Evolutionary conservation across 2,888 invertebrate species (phyloP).

Genomic region (Nudaria mundana): DNA sequence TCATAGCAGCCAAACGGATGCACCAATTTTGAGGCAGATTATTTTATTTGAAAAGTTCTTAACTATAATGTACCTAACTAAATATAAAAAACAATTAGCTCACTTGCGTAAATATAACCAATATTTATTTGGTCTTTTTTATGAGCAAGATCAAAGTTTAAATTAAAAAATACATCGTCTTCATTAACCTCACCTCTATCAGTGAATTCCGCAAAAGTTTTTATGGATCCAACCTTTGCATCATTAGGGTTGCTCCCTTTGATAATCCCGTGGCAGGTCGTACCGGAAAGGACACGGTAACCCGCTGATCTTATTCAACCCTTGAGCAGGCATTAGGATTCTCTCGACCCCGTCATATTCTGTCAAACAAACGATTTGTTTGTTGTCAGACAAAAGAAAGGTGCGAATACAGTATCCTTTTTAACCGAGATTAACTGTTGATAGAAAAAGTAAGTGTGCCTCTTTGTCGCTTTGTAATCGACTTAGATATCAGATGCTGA

Average conservation of each 20-base stretch:
- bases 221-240: conserved; percentile 50
- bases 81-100: no score
- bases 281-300: conserved; percentile 71
- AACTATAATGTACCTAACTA: no score
- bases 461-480: conserved; percentile 68
- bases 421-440: conserved; percentile 63
- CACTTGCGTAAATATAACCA: no score
- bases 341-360: conserved; percentile 64
- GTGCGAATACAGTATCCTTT: conserved; percentile 58
- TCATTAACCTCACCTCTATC: conserved; percentile 23
- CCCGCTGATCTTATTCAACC: conserved; percentile 73
- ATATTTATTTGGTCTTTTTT: no score
- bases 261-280: conserved; percentile 61
- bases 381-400: conserved; percentile 76
- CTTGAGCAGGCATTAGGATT: conserved; percentile 66
- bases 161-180: no score
- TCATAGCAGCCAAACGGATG: no score
- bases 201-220: conserved; percentile 37
- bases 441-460: conserved; percentile 64
- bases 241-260: conserved; percentile 56
- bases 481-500: conserved; percentile 69
- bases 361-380: conserved; percentile 77
- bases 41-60: no score
- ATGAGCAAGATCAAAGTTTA: no score
- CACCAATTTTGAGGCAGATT: no score